Base-by-base conservation (phyloP, 1,140 invertebrate species). In the Helicorthomorpha holstii region DNA sequence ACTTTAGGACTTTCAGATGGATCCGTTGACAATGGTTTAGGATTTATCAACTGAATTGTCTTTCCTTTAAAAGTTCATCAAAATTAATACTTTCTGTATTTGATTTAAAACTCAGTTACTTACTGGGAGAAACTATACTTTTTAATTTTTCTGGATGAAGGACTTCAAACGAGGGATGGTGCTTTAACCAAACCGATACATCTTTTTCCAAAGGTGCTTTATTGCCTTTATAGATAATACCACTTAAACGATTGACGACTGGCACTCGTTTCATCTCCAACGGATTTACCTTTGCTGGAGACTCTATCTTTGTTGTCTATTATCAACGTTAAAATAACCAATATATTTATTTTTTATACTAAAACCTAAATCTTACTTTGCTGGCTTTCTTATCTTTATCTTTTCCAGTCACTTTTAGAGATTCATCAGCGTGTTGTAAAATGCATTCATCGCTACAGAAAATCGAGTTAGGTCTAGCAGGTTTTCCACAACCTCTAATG, bases 391-490 rank as follows among this genome's bases (percentile, higher is more conserved):
- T 60, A 25, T 66, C 57, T 43, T 61, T 60, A 24, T 55, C 55
- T 12, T 66, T 48, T 0, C 29, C 29, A 7, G 7, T 34, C 29
- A 63, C 42, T 25, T 60, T 68, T 4, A 83, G 63, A 1, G 81
- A 81, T 53, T 81, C 79, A 58, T 83, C 77, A 1, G 85, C 84
- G 69, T 92, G 85, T 55, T 80, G 80, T 41, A 82, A 69, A 59
- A 93, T 88, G 62, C 90, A 94, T 12, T 75, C 73, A 60, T 89
- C 82, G 57, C 85, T 85, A 62, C 91, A 95, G 66, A 90, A 94
- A 10, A 73, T 59, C 12, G 67, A 90, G 80, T 49, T 81, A 76
- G 58, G 75, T 78, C 55, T 73, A 64, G 57, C 80, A 68, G 1
- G 80, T 73, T 57, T 77, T 12, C 54, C 48, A 57, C 68, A 69